Evolutionary conservation across 2,113 vertebrate genomes (phyloP).

Genomic region (Butorides virescens): DNA sequence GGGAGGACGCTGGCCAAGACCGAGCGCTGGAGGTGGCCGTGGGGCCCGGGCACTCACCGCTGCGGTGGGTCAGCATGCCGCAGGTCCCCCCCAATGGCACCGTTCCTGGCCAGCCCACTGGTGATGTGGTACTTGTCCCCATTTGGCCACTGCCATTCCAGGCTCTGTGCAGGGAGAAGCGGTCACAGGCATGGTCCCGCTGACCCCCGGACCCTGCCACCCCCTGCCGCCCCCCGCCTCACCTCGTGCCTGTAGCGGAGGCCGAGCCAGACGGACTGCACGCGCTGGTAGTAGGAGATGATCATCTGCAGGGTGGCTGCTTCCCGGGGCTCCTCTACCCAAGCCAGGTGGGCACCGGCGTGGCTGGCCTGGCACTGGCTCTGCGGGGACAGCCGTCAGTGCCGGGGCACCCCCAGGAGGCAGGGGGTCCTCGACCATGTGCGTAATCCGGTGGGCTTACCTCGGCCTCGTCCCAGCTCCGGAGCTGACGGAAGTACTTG

Average conservation of each 20-base stretch:
- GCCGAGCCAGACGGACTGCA: slow-evolving; percentile 45
- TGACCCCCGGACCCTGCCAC: accelerated
- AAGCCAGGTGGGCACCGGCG: slow-evolving; percentile 14
- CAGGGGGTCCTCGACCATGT: accelerated
- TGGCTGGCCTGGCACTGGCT: slow-evolving; percentile 11
- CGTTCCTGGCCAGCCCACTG: accelerated
- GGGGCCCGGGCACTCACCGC: not conserved
- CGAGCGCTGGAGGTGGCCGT: accelerated
- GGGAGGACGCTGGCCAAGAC: accelerated
- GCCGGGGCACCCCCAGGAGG: accelerated
- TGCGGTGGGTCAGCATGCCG: not conserved
- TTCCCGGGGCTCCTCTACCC: not conserved
- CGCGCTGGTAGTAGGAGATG: slow-evolving; percentile 11
- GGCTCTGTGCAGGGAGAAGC: not conserved
- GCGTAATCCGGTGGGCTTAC: not conserved
- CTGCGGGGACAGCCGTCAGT: not conserved
- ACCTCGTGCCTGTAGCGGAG: slow-evolving; percentile 47
- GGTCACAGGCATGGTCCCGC: not conserved
- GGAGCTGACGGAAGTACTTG: slow-evolving; percentile 32
- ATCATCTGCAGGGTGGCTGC: not conserved
- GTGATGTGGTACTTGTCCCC: not conserved
- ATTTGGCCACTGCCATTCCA: slow-evolving; percentile 44
- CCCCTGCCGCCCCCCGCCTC: not conserved
- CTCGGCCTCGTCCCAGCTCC: slow-evolving; percentile 55
- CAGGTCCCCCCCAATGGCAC: not conserved